phyloP scores from a whole-genome alignment of 1,140 invertebrate genomes.

The Acromyrmex charruanus region DNA sequence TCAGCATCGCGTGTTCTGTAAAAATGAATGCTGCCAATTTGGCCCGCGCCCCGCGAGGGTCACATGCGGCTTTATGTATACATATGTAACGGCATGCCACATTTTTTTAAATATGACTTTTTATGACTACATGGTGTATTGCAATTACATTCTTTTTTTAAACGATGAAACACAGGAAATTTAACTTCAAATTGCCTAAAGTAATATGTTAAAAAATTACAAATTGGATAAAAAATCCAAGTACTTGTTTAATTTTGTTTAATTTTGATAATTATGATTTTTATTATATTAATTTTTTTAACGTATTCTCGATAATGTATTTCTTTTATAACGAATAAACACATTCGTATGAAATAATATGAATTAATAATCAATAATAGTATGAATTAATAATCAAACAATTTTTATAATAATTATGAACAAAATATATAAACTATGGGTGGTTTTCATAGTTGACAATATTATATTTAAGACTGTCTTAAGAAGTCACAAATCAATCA shows the following conservation, averaged over 20 bases:
- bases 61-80: conserved; percentile 8
- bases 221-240: not conserved
- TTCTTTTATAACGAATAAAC: not conserved
- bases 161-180: not conserved
- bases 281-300: not conserved
- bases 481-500: too few relatives aligned
- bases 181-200: not conserved
- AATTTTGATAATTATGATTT: not conserved
- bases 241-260: not conserved
- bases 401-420: conserved; percentile 13
- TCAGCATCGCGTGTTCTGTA: conserved; percentile 55
- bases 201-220: not conserved
- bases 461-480: too few relatives aligned
- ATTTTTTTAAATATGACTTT: conserved; percentile 20
- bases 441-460: too few relatives aligned
- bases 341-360: not conserved
- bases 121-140: not conserved
- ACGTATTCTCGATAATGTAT: not conserved
- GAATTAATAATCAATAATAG: not conserved
- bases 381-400: not conserved
- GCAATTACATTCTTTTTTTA: not conserved
- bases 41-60: conserved; percentile 2
- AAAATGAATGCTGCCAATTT: conserved; percentile 64
- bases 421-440: conserved; percentile 1
- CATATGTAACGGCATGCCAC: conserved; percentile 19